These are phyloP conservation scores for Sturmia bella DNA, from an alignment of 2,888 invertebrate genomes.

Conservation along the genomic window DNA sequence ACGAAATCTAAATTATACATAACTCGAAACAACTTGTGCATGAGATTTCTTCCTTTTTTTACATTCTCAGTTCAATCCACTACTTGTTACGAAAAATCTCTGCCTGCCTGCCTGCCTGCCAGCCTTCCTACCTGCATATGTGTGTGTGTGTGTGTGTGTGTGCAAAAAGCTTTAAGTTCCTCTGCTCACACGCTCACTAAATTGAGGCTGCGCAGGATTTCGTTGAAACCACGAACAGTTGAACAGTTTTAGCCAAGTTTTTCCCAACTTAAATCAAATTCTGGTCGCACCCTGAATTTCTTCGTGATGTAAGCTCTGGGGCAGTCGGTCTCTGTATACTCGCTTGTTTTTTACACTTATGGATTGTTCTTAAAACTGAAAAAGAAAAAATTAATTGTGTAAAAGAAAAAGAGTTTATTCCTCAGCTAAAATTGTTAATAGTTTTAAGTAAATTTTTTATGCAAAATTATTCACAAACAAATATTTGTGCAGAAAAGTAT, in stretches of 20 bases:
- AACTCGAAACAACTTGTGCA: conserved; percentile 51
- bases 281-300: conserved; percentile 80
- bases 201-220: conserved; percentile 65
- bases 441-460: conserved; percentile 64
- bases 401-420: conserved; percentile 51
- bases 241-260: conserved; percentile 54
- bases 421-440: conserved; percentile 30
- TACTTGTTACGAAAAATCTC: conserved; percentile 4
- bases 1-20: conserved; percentile 21
- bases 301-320: conserved; percentile 81
- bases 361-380: conserved; percentile 70
- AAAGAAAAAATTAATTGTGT: conserved; percentile 63
- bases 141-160: conserved; percentile 66
- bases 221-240: conserved; percentile 47
- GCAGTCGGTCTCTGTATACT: conserved; percentile 80
- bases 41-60: not conserved
- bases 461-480: conserved; percentile 30
- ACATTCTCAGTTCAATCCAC: not conserved
- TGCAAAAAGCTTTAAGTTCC: conserved; percentile 54
- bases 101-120: too few relatives aligned
- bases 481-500: conserved; percentile 30
- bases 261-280: conserved; percentile 64
- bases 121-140: conserved; percentile 20
- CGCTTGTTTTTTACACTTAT: conserved; percentile 75
- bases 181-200: not conserved